A percentile compares a stretch with the other conserved stretches of the same genome.
Conservation (phyloP, 2,797 vertebrate species). For the Cottoperca gobio region DNA sequence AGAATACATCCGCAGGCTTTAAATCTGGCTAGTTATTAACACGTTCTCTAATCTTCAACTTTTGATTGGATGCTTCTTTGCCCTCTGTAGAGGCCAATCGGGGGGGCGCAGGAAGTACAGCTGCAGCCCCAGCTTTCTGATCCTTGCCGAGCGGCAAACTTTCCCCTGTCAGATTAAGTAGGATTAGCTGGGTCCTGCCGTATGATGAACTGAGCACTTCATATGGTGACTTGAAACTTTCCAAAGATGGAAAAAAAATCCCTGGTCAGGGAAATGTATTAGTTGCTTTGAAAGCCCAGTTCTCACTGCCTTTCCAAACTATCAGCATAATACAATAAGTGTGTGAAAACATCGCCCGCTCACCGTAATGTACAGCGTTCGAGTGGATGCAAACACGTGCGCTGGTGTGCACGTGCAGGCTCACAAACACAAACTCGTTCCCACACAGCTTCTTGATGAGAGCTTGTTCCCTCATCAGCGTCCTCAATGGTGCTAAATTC, state of each 20-base stretch:
- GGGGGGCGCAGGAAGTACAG: slow-evolving; percentile 67
- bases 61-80: slow-evolving; percentile 82
- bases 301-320: slow-evolving; percentile 58
- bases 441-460: slow-evolving; percentile 33
- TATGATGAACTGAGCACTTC: slow-evolving; percentile 78
- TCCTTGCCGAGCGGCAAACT: slow-evolving; percentile 76
- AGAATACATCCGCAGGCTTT: neutral
- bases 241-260: slow-evolving; percentile 61
- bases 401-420: neutral
- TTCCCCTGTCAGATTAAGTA: slow-evolving; percentile 83
- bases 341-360: slow-evolving; percentile 43
- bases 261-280: slow-evolving; percentile 57
- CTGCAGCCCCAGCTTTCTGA: slow-evolving; percentile 70
- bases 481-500: slow-evolving; percentile 64
- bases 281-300: slow-evolving; percentile 51
- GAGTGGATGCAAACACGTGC: slow-evolving; percentile 24
- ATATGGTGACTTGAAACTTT: slow-evolving; percentile 74
- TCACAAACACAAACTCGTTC: slow-evolving; percentile 23
- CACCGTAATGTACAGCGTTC: slow-evolving; percentile 27
- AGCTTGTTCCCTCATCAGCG: slow-evolving; percentile 47
- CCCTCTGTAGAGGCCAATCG: slow-evolving; percentile 68
- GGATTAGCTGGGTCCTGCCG: slow-evolving; percentile 78
- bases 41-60: slow-evolving; percentile 75
- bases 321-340: slow-evolving; percentile 41
- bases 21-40: slow-evolving; percentile 88